Conservation (phyloP, 2,797 vertebrate genomes). For the Presbytis comata region DNA sequence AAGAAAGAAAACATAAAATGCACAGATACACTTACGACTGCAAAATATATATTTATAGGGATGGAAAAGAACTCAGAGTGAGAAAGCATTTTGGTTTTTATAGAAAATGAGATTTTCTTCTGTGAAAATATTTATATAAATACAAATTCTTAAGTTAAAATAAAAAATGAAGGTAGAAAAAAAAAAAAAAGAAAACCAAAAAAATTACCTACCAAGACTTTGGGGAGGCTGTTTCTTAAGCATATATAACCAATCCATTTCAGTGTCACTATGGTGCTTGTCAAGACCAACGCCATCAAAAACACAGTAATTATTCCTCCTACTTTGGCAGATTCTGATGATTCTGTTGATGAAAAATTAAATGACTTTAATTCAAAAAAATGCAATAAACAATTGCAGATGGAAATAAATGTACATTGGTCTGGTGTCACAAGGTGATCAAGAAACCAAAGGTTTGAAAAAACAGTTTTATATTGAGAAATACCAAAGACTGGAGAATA, state of each 20-base stretch:
- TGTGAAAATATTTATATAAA: not conserved
- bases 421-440: not conserved
- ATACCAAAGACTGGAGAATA: not conserved
- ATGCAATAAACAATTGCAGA: not conserved
- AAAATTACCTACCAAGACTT: constrained; percentile 81
- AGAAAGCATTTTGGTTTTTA: not conserved
- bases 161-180: not conserved
- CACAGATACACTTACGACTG: not conserved
- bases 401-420: not conserved
- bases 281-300: fast-evolving
- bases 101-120: not conserved
- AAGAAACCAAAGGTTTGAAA: not conserved
- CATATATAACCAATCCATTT: constrained; percentile 74
- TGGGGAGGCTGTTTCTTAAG: constrained; percentile 53
- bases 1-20: not conserved
- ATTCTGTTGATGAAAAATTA: constrained; percentile 72
- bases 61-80: not conserved
- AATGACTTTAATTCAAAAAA: constrained; percentile 26
- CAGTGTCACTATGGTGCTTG: constrained; percentile 40
- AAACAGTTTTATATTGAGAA: not conserved
- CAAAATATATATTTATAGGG: not conserved
- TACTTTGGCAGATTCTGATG: not conserved
- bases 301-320: not conserved
- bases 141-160: constrained; percentile 10
- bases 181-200: too few relatives aligned